A percentile compares a stretch with the other conserved stretches of the same genome.
phyloP scores from a whole-genome alignment of 2,113 vertebrate species.

The Bagarius yarrelli region DNA sequence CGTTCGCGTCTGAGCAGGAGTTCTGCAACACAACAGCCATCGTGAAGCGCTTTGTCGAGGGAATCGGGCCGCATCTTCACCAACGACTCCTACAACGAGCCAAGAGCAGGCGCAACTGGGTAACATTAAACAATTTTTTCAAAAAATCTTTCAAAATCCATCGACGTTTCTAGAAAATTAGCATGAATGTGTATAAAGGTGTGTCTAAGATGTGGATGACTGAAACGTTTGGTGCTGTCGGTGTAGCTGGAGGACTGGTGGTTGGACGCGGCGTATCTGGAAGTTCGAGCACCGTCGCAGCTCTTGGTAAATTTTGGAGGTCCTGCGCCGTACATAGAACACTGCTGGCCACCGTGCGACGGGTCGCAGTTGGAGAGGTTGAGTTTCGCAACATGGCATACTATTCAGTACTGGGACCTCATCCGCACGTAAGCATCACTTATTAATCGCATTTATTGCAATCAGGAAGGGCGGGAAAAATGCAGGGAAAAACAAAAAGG shows the following conservation, averaged over 20 bases:
- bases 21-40: slow-evolving; percentile 77
- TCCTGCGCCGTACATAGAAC: slow-evolving; percentile 78
- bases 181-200: not conserved
- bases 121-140: slow-evolving; percentile 51
- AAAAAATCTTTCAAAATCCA: too few relatives aligned
- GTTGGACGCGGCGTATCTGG: slow-evolving; percentile 86
- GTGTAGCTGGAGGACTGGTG: slow-evolving; percentile 95
- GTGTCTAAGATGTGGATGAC: not conserved
- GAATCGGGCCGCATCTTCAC: slow-evolving; percentile 83
- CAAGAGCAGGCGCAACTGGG: slow-evolving; percentile 87
- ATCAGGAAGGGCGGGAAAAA: not conserved
- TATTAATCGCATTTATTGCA: not conserved
- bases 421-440: slow-evolving; percentile 76
- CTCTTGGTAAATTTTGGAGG: slow-evolving; percentile 88
- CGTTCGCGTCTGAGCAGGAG: slow-evolving; percentile 83
- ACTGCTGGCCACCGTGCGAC: slow-evolving; percentile 85
- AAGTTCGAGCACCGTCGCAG: slow-evolving; percentile 85
- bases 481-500: not conserved
- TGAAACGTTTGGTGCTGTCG: not conserved
- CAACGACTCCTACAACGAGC: slow-evolving; percentile 87
- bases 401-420: slow-evolving; percentile 87
- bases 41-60: slow-evolving; percentile 82
- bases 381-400: slow-evolving; percentile 78
- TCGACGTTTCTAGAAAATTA: too few relatives aligned
- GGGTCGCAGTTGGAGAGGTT: slow-evolving; percentile 84